Evolutionary conservation across 2,797 vertebrate species (phyloP).

Genomic region (Phataginus tricuspis): DNA sequence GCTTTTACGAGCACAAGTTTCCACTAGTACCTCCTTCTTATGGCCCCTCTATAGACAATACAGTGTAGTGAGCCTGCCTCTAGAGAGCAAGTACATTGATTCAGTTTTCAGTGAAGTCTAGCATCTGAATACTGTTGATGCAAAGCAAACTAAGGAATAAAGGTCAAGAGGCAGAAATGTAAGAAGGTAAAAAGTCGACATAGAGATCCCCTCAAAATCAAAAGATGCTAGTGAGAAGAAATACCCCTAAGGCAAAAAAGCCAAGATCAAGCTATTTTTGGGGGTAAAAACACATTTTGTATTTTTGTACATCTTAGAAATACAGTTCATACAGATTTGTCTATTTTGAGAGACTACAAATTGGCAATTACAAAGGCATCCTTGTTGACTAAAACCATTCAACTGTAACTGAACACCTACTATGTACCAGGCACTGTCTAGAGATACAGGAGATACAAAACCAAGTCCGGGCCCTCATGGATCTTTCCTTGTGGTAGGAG

Average conservation of each 20-base stretch:
- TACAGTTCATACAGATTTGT: not conserved
- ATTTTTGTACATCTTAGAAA: not conserved
- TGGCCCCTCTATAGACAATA: not conserved
- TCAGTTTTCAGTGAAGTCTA: not conserved
- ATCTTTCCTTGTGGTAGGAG: not conserved
- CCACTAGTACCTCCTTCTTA: not conserved
- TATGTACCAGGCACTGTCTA: not conserved
- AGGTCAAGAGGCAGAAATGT: not conserved
- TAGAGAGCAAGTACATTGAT: not conserved
- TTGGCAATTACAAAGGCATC: not conserved
- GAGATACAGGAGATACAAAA: not conserved
- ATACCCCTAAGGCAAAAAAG: not conserved
- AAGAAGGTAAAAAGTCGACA: not conserved
- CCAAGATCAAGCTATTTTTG: not conserved
- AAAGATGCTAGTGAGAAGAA: constrained; percentile 29
- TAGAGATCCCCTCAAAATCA: constrained; percentile 1
- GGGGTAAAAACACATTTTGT: not conserved
- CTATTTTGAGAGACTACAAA: constrained; percentile 36
- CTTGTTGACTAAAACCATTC: not conserved
- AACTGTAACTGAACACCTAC: not conserved
- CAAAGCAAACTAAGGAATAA: constrained; percentile 31
- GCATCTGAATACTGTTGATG: not conserved
- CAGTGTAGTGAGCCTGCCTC: not conserved
- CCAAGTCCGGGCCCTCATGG: not conserved
- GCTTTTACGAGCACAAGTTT: not conserved